Base-by-base conservation (phyloP, 2,888 invertebrate genomes). In the Chouioia cunea region DNA sequence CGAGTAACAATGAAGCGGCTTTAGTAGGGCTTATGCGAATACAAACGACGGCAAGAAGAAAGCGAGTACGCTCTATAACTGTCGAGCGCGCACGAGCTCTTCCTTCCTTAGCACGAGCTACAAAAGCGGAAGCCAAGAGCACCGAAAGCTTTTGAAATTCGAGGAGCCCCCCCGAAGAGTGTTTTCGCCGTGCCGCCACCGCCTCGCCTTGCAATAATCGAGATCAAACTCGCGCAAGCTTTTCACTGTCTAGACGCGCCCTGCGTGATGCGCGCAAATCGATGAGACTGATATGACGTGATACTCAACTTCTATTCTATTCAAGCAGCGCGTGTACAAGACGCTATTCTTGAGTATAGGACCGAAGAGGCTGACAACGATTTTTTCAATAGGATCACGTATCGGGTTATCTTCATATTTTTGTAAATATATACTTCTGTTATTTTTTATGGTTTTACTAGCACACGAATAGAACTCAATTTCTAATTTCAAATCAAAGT, bases 71-170 rank as follows among this genome's bases (percentile, higher is more conserved):
- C 27, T 27, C 27, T 27, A 27, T 27, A n/a, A n/a, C 27, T 27
- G 27, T 27, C 27, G 27, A 6, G n/a, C n/a, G n/a, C n/a, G n/a
- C n/a, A n/a, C n/a, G n/a, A n/a, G 27, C 27, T 27, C 27, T 27
- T 6, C n/a, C n/a, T 6, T 27, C 27, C 27, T 6, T 27, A 27
- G 3, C 4, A 8, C 23, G 36, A 16, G 36, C 22, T 23, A 15
- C 22, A 15, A 23, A n/a, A 44, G 47, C 46, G 43, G 46, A 14
- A 20, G 46, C 22, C 47, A n/a, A 16, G 57, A 22, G 14, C 15
- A 4, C n/a, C 16, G 57, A 64, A 53, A 36, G 70, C 70, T 70
- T 70, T 70, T 70, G 70, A 70, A 64, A 70, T 70, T 63, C 64
- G 64, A 70, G 70, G 52, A 58, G 57, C 22, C 64, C 58, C 64